Evolutionary conservation across 2,797 vertebrate species (phyloP), one percentile per base, ranked within the genome.

Genomic region (Urocyon cinereoargenteus): DNA sequence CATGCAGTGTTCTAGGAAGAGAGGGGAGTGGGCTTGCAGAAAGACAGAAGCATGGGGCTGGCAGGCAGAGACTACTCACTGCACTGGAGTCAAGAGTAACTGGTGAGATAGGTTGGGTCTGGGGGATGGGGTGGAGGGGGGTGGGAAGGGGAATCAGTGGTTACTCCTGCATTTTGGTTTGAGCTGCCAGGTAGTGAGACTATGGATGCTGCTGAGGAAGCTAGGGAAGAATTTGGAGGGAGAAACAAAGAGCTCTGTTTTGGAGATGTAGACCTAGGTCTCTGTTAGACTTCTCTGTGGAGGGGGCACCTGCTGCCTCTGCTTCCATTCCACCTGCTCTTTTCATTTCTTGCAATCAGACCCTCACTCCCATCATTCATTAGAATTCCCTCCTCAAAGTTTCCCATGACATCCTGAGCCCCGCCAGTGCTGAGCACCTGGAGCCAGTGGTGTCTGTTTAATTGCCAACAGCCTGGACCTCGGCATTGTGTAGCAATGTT

Each of bases 111-210:
- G 62, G 51, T 70, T 15, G 72, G 22, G 26, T 40, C 57, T 10
- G 34, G 86, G 10, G 14, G 15, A 26, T 0, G 3, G 73, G 12
- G 26, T 11, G 61, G 7, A 9, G 73, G 8, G 3, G 9, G 11
- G 22, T 45, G 31, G 36, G 19, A 62, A 55, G 64, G 31, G 19
- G 10, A 34, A 21, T 19, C 26, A 19, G 70, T 0, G 8, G 24
- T 14, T 45, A 12, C 19, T 40, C 40, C 36, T 72, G 4, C 53
- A 26, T 36, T 86, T 85, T 34, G 6, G 81, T 21, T 92, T 61
- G n/a, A 34, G 64, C 28, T 78, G 2, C 70, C 49, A 6, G 8
- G 26, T 51, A 2, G 9, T 16, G 36, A 73, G 40, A 21, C 81
- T 24, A 6, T 6, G 53, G 31, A 8, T 3, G 21, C 68, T 62